Percentiles rank a stretch among this genome's conserved stretches.
phyloP scores from a whole-genome alignment of 2,888 invertebrate species.

The Metalampra italica region DNA sequence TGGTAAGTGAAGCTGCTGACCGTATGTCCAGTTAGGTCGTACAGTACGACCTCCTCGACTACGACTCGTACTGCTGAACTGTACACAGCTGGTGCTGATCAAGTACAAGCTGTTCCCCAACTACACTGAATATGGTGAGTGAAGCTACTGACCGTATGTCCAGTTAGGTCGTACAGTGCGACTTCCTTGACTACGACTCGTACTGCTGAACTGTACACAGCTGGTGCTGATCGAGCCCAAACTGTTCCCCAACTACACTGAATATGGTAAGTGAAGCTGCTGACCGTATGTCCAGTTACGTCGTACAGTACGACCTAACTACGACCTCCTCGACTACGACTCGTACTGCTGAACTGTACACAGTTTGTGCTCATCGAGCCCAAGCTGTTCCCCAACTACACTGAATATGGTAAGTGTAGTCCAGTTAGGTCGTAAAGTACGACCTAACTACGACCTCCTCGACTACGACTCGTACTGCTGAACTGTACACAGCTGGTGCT shows the following conservation, averaged over 20 bases:
- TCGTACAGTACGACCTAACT: no score
- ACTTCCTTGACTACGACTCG: no score
- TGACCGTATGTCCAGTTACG: no score
- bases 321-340: no score
- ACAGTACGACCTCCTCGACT: no score
- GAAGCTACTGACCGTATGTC: no score
- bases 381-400: constrained; percentile 81
- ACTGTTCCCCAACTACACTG: constrained; percentile 81
- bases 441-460: no score
- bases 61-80: constrained; percentile 94
- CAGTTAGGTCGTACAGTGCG: no score
- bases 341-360: constrained; percentile 88
- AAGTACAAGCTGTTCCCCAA: constrained; percentile 82
- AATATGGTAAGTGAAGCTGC: constrained; percentile 62
- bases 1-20: constrained; percentile 39
- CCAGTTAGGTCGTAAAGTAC: no score
- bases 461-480: no score
- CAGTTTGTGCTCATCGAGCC: constrained; percentile 88
- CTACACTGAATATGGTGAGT: constrained; percentile 78
- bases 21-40: no score
- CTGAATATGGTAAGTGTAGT: constrained; percentile 75
- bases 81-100: constrained; percentile 85
- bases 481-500: constrained; percentile 93
- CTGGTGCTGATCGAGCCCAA: constrained; percentile 84
- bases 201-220: constrained; percentile 91